Conservation (phyloP, 2,113 vertebrate species). For the Crotophaga sulcirostris region DNA sequence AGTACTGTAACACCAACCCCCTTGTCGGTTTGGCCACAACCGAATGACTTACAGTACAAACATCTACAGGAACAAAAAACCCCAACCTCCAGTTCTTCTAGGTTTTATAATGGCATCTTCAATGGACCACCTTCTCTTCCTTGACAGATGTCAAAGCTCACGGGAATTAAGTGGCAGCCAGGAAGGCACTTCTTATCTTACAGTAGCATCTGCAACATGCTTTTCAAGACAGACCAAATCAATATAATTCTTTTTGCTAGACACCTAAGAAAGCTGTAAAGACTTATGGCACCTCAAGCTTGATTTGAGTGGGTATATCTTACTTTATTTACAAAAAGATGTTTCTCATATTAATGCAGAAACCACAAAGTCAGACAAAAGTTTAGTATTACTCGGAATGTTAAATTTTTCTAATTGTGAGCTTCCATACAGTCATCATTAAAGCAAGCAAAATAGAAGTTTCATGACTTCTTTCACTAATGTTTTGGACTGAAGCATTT, state of each 20-base stretch:
- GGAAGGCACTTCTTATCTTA: not conserved
- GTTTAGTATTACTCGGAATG: not conserved
- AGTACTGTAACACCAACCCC: not conserved
- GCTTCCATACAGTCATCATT: not conserved
- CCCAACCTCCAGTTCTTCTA: not conserved
- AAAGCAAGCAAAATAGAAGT: not conserved
- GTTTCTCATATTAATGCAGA: not conserved
- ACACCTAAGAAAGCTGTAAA: not conserved
- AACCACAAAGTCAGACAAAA: not conserved
- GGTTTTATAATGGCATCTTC: not conserved
- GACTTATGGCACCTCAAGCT: not conserved
- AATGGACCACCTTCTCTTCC: not conserved
- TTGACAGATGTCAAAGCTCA: not conserved
- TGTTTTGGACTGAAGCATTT: not conserved
- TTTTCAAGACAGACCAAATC: not conserved
- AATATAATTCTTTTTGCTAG: not conserved
- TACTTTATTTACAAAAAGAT: not conserved
- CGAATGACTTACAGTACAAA: not conserved
- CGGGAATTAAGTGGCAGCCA: not conserved
- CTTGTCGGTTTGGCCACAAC: not conserved
- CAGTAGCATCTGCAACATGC: not conserved
- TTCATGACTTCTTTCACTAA: not conserved
- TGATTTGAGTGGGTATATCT: fast-evolving
- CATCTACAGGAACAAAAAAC: not conserved
- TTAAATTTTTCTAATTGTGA: not conserved